Evolutionary conservation across 2,113 vertebrate genomes (phyloP), one percentile per base, ranked within the genome.

Genomic region (Neotoma lepida): DNA sequence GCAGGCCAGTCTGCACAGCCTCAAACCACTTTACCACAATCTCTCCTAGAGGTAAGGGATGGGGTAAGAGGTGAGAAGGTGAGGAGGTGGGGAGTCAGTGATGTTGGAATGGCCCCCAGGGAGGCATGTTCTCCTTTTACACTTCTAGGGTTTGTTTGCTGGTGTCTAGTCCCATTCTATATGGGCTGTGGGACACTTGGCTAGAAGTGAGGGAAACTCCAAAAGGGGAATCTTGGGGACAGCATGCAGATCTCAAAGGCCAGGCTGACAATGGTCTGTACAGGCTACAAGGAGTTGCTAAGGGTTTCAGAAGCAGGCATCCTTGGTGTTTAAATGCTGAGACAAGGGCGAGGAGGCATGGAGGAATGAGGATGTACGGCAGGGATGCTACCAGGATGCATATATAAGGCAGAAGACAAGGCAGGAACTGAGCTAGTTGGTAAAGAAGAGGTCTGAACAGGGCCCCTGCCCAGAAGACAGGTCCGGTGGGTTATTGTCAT

Each of bases 11-110:
- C 98, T 99, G 99, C 76, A 99, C 87, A 0, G 99, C 99, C 95
- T 99, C 99, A 0, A 99, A 99, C 99, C 99, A 99, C 68, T 99
- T 99, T 78, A 99, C 99, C 58, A 98, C 98, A 1, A 99, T 98
- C 96, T 99, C 99, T 1, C 99, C 99, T 99, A 98, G 13, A 77
- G 54, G 77, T 9, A 2, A 81, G 4, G 93, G 64, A 73, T 10
- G 73, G 18, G 41, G 56, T 70, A 35, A 30, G 7, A 1, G n/a
- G 0, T 97, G 64, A 97, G 85, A 0, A 0, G 9, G 24, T 44
- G n/a, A 15, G n/a, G 56, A 30, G 44, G 4, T 63, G 35, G 51
- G 35, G 35, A 6, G 87, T 22, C 24, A 49, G 76, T 1, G 86
- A 80, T 6, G 4, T n/a, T 77, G 18, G 1, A 0, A n/a, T 6